A percentile compares a stretch with the other conserved stretches of the same genome.
These are phyloP conservation scores for Leiothrix lutea DNA, from an alignment of 2,113 vertebrate species.

Conservation along the genomic window DNA sequence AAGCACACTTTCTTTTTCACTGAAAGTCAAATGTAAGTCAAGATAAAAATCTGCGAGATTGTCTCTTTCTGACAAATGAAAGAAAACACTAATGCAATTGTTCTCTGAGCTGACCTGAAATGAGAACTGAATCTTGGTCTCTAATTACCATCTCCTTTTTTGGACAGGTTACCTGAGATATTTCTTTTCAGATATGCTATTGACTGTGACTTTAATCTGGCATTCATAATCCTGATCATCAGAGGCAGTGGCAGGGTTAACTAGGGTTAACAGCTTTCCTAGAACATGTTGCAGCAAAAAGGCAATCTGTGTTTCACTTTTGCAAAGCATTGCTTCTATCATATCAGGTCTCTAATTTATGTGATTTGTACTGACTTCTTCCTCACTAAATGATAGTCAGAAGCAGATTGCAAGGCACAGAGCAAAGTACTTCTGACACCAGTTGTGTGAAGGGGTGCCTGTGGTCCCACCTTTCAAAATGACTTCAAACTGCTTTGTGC, in stretches of 20 bases:
- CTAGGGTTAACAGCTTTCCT: not conserved
- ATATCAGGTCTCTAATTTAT: not conserved
- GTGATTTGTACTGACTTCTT: not conserved
- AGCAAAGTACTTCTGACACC: not conserved
- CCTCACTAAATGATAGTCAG: not conserved
- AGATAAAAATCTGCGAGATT: not conserved
- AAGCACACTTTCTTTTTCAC: not conserved
- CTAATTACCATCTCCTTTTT: not conserved
- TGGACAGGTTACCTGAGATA: not conserved
- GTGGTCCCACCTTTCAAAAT: not conserved
- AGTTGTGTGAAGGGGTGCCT: not conserved
- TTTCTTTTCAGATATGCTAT: not conserved
- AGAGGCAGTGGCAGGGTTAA: not conserved
- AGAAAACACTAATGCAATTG: not conserved
- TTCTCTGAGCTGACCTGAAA: not conserved
- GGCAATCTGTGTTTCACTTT: not conserved
- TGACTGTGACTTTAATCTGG: not conserved
- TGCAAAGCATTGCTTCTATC: not conserved
- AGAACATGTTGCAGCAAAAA: not conserved
- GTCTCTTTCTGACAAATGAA: not conserved
- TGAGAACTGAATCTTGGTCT: not conserved
- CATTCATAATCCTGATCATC: not conserved
- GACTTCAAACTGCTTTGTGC: not conserved
- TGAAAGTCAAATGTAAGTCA: not conserved
- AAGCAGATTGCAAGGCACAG: not conserved